These are phyloP conservation scores for Zaprionus africanus DNA, from an alignment of 1,140 invertebrate genomes.

Conservation along the genomic window DNA sequence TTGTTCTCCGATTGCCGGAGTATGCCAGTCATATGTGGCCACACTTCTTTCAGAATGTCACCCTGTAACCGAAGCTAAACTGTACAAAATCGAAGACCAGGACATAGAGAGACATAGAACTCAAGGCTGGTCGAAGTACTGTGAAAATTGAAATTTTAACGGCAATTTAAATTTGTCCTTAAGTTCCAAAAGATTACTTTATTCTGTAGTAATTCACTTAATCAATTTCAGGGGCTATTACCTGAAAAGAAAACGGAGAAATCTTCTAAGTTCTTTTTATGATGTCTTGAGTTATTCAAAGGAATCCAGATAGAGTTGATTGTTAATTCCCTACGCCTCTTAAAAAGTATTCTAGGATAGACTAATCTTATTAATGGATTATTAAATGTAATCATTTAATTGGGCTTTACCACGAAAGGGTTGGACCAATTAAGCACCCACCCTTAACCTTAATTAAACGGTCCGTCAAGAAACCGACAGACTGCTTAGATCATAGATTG, in stretches of 20 bases:
- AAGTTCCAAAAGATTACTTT: constrained; percentile 4
- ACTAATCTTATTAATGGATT: not conserved
- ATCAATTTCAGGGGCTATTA: constrained; percentile 1
- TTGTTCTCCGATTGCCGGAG: constrained; percentile 1
- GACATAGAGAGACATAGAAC: constrained; percentile 31
- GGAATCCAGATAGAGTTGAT: not conserved
- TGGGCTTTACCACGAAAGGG: not conserved
- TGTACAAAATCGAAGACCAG: constrained; percentile 27
- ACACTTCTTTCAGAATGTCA: constrained; percentile 10
- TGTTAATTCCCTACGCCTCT: not conserved
- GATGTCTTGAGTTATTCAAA: not conserved
- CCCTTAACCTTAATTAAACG: not conserved
- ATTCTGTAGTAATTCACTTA: constrained; percentile 7
- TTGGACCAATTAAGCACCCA: not conserved
- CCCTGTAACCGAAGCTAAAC: constrained; percentile 58
- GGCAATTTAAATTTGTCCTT: constrained; percentile 68
- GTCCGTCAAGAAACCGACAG: not conserved
- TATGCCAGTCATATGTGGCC: not conserved
- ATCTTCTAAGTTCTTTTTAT: not conserved
- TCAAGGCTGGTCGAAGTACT: constrained; percentile 28
- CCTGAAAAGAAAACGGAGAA: not conserved
- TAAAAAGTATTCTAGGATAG: not conserved
- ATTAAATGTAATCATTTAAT: constrained; percentile 2
- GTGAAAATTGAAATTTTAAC: constrained; percentile 74
- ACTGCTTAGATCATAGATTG: not conserved